Base-by-base conservation (phyloP, 2,797 vertebrate species). In the Cetoscarus ocellatus region DNA sequence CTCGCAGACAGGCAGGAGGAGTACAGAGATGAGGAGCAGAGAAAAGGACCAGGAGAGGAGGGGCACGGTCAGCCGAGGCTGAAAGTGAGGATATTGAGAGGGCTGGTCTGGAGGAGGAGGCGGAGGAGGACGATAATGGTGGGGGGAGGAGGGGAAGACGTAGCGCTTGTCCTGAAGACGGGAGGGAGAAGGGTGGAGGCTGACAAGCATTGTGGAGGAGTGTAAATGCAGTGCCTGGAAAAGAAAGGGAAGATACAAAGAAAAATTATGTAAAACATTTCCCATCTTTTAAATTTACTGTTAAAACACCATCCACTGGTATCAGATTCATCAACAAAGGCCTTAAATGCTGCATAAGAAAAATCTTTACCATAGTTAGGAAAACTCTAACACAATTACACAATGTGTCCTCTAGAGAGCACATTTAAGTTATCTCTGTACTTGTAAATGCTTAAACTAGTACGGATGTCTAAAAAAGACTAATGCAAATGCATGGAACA, bases 151-250 rank as follows among this genome's bases (percentile, higher is more conserved):
- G 11, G 75, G 68, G 79, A 91, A 86, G 67, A 88, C 53, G 55
- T 83, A 73, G 57, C 57, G 79, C 51, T 91, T 87, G 86, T 92
- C 91, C 86, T 88, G 92, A 85, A 91, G 88, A 87, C 83, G 80
- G 87, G 90, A 91, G 80, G 90, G 88, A 91, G 87, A 89, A 79
- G 78, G 83, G 88, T 84, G 85, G 87, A 93, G 94, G 94, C 94
- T 93, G 92, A 94, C 93, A 93, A 94, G 93, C 95, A 95, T 95
- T 81, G 89, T 92, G 93, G 87, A 93, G 90, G 85, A 94, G 91
- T 94, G 92, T 94, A 91, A 92, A 93, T 91, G 91, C 86, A 91
- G 90, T 94, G 91, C 94, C 95, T 95, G 72, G 13, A 85, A 61
- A 39, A 65, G n/a, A 85, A 53, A 61, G 17, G 45, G 17, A 50